A percentile compares a stretch with the other conserved stretches of the same genome.
phyloP scores from a whole-genome alignment of 2,888 invertebrate species.

The Pilophorus perplexus region DNA sequence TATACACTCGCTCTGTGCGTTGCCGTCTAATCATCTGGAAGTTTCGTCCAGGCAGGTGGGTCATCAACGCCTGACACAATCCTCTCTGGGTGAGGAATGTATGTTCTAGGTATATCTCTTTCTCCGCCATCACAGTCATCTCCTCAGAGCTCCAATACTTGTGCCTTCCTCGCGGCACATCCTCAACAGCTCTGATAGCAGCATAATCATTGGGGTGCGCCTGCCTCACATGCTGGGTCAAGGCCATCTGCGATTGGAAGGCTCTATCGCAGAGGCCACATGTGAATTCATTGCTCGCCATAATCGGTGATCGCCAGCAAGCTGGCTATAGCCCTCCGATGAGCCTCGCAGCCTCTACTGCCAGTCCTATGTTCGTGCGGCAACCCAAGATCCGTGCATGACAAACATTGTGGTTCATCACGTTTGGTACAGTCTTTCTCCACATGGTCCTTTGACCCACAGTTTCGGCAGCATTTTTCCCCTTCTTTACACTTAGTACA shows the following conservation, averaged over 20 bases:
- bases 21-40: neutral
- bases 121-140: neutral
- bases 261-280: neutral
- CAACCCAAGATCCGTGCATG: neutral
- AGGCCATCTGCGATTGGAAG: neutral
- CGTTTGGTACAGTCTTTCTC: neutral
- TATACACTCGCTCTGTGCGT: neutral
- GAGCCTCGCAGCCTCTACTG: neutral
- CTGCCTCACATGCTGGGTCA: neutral
- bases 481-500: neutral
- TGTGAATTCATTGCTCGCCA: neutral
- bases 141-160: constrained; percentile 2
- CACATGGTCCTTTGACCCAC: neutral
- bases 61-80: neutral
- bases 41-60: neutral
- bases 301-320: neutral
- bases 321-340: neutral
- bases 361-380: neutral
- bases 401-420: neutral
- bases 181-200: neutral
- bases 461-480: neutral
- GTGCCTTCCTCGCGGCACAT: neutral
- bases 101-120: neutral
- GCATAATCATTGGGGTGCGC: neutral
- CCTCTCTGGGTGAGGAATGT: neutral